phyloP scores from a whole-genome alignment of 2,797 vertebrate genomes.

The Mormyrus hasselquistii region DNA sequence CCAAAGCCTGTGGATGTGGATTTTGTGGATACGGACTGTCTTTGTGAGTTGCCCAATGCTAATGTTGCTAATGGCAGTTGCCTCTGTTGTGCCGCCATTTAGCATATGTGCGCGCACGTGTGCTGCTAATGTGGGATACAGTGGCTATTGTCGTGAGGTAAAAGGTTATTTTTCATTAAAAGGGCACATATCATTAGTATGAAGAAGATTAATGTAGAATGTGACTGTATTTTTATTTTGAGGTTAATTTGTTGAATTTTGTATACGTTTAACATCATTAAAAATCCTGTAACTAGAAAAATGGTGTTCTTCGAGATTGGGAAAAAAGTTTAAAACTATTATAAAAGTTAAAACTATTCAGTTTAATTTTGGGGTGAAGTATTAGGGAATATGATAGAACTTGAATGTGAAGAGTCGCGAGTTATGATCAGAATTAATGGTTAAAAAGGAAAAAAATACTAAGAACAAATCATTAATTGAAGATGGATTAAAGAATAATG shows the following conservation, averaged over 20 bases:
- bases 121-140: neutral
- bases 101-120: neutral
- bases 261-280: neutral
- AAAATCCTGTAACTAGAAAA: neutral
- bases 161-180: neutral
- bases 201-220: neutral
- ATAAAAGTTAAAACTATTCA: neutral
- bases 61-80: neutral
- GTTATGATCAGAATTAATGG: neutral
- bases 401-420: neutral
- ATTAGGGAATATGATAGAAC: neutral
- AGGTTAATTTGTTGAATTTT: neutral
- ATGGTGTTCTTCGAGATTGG: neutral
- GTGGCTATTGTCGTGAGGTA: neutral
- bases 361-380: neutral
- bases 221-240: neutral
- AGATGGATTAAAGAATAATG: too few species aligned
- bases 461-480: too few species aligned
- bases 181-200: neutral
- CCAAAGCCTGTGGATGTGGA: neutral
- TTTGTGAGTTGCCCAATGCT: neutral
- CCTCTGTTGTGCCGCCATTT: neutral
- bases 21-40: neutral
- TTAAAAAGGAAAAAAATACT: neutral
- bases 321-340: neutral